phyloP scores from a whole-genome alignment of 2,888 invertebrate species.

The Temnothorax rugatulus region DNA sequence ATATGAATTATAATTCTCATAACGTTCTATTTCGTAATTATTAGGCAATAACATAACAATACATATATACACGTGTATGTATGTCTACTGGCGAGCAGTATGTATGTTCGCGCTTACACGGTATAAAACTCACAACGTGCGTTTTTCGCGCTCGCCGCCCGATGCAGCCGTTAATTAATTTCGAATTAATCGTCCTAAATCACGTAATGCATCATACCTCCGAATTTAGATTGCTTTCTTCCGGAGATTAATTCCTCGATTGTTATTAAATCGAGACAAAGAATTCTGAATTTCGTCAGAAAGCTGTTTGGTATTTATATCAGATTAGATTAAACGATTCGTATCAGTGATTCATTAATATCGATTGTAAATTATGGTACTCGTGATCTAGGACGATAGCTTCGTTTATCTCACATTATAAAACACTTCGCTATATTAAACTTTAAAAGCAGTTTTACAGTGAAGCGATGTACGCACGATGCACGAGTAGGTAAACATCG shows the following conservation, averaged over 20 bases:
- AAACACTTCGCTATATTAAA: conserved; percentile 49
- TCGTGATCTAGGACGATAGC: conserved; percentile 24
- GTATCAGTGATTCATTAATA: neutral
- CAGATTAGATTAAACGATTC: neutral
- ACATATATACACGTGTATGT: conserved; percentile 72
- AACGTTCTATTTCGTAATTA: conserved; percentile 69
- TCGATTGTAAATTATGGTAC: neutral
- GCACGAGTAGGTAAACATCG: neutral
- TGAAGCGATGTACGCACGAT: conserved; percentile 10
- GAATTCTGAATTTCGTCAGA: neutral
- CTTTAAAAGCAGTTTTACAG: conserved; percentile 36
- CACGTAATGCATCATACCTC: neutral
- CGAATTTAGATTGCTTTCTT: neutral
- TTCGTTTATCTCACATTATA: conserved; percentile 26
- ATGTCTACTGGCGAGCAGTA: conserved; percentile 72
- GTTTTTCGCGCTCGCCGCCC: conserved; percentile 56
- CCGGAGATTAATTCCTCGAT: neutral
- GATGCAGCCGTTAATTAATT: conserved; percentile 39
- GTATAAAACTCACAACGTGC: conserved; percentile 77
- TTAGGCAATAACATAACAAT: conserved; percentile 81
- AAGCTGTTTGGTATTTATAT: neutral
- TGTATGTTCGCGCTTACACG: conserved; percentile 66
- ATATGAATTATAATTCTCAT: conserved; percentile 40
- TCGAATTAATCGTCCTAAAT: conserved; percentile 21
- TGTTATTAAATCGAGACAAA: neutral